Percentiles rank a stretch among this genome's conserved stretches.
phyloP scores from a whole-genome alignment of 2,113 vertebrate species.

The Rhagologus leucostigma region DNA sequence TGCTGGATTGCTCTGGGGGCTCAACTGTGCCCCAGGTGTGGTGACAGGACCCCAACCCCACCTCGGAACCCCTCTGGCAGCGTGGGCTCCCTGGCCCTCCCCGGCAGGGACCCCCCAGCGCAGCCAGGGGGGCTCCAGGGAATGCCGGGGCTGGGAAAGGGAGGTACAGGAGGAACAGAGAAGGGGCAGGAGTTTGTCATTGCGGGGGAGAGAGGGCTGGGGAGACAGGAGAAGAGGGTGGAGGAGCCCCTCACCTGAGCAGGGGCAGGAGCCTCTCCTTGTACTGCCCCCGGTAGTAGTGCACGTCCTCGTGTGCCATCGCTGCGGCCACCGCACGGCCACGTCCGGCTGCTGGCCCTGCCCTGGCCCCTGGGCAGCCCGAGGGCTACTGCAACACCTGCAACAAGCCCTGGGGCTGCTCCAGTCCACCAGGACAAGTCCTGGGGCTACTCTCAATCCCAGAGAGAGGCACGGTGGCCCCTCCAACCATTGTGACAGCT shows the following conservation, averaged over 20 bases:
- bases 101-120: not conserved
- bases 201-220: not conserved
- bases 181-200: fast-evolving
- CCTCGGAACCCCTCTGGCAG: not conserved
- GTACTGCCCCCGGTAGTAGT: conserved; percentile 58
- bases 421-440: not conserved
- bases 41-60: fast-evolving
- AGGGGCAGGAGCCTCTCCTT: conserved; percentile 31
- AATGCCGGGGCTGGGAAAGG: not conserved
- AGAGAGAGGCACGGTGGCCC: not conserved
- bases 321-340: not conserved
- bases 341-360: not conserved
- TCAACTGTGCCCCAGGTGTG: fast-evolving
- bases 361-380: not conserved
- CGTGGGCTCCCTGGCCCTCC: not conserved
- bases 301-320: conserved; percentile 46
- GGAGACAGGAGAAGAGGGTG: not conserved
- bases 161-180: no score
- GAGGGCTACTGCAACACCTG: not conserved
- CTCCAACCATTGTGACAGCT: not conserved
- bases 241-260: conserved; percentile 49
- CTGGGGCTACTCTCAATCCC: fast-evolving
- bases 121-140: no score
- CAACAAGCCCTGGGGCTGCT: not conserved
- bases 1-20: not conserved